Conservation (phyloP, 2,113 vertebrate genomes). For the Syrrhaptes paradoxus region DNA sequence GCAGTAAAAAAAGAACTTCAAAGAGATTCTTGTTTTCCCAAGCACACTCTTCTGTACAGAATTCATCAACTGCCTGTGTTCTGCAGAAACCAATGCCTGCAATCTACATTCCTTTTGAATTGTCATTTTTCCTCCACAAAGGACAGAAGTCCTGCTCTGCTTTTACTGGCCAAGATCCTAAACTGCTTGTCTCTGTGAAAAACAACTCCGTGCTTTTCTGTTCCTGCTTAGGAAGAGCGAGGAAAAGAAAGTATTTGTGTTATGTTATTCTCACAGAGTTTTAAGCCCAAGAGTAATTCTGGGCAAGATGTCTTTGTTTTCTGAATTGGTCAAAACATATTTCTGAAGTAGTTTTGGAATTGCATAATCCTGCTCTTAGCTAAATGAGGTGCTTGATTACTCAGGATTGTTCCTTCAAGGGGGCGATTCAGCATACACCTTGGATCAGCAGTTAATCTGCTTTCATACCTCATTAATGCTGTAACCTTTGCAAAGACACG, state of each 20-base stretch:
- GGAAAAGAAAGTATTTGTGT: not conserved
- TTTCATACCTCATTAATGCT: slow-evolving; percentile 1
- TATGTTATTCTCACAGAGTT: not conserved
- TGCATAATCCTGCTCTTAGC: not conserved
- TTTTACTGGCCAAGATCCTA: not conserved
- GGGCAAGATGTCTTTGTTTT: not conserved
- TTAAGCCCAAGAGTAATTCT: not conserved
- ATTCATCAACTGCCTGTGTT: not conserved
- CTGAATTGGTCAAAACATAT: not conserved
- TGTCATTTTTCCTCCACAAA: not conserved
- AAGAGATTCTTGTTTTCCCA: not conserved
- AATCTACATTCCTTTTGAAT: not conserved
- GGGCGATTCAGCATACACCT: not conserved
- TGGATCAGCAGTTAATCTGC: slow-evolving; percentile 5
- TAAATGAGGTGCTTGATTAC: not conserved
- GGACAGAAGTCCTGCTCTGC: not conserved
- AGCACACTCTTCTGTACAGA: not conserved
- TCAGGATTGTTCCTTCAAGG: not conserved
- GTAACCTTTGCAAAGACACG: not conserved
- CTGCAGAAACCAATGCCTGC: not conserved
- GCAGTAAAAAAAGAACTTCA: not conserved
- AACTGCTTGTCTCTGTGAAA: not conserved
- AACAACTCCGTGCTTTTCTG: not conserved
- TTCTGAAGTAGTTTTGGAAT: not conserved
- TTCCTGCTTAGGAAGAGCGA: not conserved